Evolutionary conservation across 2,113 vertebrate genomes (phyloP), one percentile per base, ranked within the genome.

Genomic region (Capra hircus): DNA sequence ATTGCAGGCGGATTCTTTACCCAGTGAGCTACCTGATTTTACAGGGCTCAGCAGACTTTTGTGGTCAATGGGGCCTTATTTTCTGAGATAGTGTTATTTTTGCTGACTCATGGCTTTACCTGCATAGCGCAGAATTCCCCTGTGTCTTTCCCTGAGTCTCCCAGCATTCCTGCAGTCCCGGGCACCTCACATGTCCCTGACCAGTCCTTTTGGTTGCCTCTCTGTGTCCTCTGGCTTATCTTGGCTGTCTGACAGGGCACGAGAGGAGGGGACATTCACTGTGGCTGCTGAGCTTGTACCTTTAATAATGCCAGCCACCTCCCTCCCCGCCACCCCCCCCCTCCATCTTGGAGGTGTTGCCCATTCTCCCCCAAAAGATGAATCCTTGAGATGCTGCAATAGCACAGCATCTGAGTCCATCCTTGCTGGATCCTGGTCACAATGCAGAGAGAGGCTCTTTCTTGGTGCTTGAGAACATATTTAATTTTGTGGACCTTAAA

Each of bases 261-360:
- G 8, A 48, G 9, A 64, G 57, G 36, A 85, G 45, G 8, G 7
- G 52, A 19, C 5, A 15, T 19, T 55, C 17, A 6, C 27, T 28
- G 43, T 12, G 74, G n/a, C 52, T 59, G 27, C 21, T 82, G 74
- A 27, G 17, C 57, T 60, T 36, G 33, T 53, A 33, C 27, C 21
- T 57, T 77, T 67, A 59, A 80, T 64, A 86, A 74, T 13, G 15
- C 33, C 71, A 57, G 62, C n/a, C 17, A 33, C 30, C 12, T 6
- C 2, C 60, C 27, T 6, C 2, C 15, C 1, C 2, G 62, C 33
- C 23, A 27, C 30, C 12, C 0, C 0, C 14, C 60, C 4, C 16
- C 1, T 7, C 27, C 4, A 5, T 43, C 55, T 30, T 19, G n/a
- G 25, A 11, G 8, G n/a, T 62, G 2, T 62, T 62, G 16, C 43